phyloP scores from a whole-genome alignment of 2,113 vertebrate species.

The Microtus pennsylvanicus region DNA sequence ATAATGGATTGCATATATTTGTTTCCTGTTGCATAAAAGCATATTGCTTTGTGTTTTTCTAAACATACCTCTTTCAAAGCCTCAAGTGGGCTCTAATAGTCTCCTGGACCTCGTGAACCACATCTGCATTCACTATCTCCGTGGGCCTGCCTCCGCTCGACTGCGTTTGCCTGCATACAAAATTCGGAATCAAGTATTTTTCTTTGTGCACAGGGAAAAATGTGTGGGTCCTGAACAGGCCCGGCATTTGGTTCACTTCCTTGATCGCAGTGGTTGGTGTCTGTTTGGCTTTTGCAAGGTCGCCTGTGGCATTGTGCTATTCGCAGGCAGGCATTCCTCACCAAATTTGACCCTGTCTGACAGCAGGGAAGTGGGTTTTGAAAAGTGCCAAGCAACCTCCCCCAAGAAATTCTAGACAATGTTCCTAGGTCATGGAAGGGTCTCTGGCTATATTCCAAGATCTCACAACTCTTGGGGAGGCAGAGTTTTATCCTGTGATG shows the following conservation, averaged over 20 bases:
- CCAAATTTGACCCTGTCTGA: conserved; percentile 11
- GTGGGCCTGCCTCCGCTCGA: not conserved
- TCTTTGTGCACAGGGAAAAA: not conserved
- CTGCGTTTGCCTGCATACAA: not conserved
- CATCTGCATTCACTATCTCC: conserved; percentile 36
- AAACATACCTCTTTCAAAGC: conserved; percentile 49
- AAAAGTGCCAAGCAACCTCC: conserved; percentile 41
- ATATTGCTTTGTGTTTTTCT: conserved; percentile 69
- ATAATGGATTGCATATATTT: conserved; percentile 71
- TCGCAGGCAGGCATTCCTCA: not conserved
- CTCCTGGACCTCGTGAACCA: conserved; percentile 1
- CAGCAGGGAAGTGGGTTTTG: conserved; percentile 25
- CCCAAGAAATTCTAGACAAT: not conserved
- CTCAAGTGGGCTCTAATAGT: conserved; percentile 37
- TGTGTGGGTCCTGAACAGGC: conserved; percentile 6
- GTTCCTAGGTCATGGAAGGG: not conserved
- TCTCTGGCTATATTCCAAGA: conserved; percentile 17
- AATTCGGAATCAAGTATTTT: conserved; percentile 29
- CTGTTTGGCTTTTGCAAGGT: conserved; percentile 22
- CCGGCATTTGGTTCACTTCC: conserved; percentile 20
- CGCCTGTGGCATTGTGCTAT: not conserved
- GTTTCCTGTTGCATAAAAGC: conserved; percentile 71
- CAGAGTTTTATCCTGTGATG: not conserved
- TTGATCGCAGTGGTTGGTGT: conserved; percentile 16
- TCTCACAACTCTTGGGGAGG: not conserved